A percentile compares a stretch with the other conserved stretches of the same genome.
phyloP scores from a whole-genome alignment of 2,113 vertebrate genomes.

The Tylochromis polylepis region DNA sequence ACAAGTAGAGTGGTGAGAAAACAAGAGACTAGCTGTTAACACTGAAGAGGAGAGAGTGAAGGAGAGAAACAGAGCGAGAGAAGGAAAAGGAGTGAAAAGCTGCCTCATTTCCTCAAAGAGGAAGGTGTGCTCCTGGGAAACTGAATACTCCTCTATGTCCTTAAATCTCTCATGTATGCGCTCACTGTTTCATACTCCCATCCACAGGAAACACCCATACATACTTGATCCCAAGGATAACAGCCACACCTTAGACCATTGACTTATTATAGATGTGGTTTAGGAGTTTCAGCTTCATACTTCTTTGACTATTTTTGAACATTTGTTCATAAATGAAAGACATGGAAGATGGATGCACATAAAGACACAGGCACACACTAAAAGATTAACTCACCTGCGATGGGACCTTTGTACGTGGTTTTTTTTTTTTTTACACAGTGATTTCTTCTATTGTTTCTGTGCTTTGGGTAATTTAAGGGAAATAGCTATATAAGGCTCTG shows the following conservation, averaged over 20 bases:
- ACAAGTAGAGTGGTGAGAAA: constrained; percentile 12
- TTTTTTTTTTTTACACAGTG: background rate
- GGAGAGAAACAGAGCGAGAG: background rate
- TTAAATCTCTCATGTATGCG: constrained; percentile 22
- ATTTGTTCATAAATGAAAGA: background rate
- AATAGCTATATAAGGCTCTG: constrained; percentile 5
- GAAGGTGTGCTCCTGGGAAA: constrained; percentile 38
- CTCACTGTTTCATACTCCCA: constrained; percentile 35
- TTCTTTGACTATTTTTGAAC: background rate
- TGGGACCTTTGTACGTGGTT: background rate
- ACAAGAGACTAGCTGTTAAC: constrained; percentile 52
- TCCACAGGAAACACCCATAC: constrained; percentile 36
- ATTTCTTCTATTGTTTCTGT: background rate
- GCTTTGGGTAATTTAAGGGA: background rate
- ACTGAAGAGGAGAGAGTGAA: background rate
- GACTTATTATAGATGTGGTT: constrained; percentile 44
- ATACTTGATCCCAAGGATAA: constrained; percentile 37
- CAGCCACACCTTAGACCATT: constrained; percentile 47
- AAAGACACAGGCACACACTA: background rate
- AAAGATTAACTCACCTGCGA: background rate
- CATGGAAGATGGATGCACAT: background rate
- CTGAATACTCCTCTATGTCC: constrained; percentile 55
- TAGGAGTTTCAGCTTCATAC: constrained; percentile 3
- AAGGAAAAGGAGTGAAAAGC: background rate
- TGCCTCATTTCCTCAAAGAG: constrained; percentile 10